Conservation (phyloP, 1,140 invertebrate genomes). For the Apis mellifera region Amel_HAv3.1 CM009931.2:21791001-21791500, state of each 20-base stretch:
- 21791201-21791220: slow-evolving; percentile 30
- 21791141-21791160: not conserved
- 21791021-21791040: slow-evolving; percentile 1
- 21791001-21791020: not conserved
- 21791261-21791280: not conserved
- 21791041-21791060: not conserved
- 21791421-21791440: not conserved
- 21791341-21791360: not conserved
- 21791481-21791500: not conserved
- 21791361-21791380: not conserved
- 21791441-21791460: not conserved
- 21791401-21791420: not conserved
- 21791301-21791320: not conserved
- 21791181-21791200: slow-evolving; percentile 9
- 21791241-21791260: not conserved
- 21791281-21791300: not conserved
- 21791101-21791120: not conserved
- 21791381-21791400: not conserved
- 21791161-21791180: slow-evolving; percentile 10
- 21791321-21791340: not conserved
- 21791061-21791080: not conserved
- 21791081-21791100: not conserved
- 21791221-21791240: slow-evolving; percentile 17
- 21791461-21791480: not conserved
- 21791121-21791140: not conserved